Base-by-base conservation (phyloP, 2,113 vertebrate species). In the Prionailurus viverrinus region DNA sequence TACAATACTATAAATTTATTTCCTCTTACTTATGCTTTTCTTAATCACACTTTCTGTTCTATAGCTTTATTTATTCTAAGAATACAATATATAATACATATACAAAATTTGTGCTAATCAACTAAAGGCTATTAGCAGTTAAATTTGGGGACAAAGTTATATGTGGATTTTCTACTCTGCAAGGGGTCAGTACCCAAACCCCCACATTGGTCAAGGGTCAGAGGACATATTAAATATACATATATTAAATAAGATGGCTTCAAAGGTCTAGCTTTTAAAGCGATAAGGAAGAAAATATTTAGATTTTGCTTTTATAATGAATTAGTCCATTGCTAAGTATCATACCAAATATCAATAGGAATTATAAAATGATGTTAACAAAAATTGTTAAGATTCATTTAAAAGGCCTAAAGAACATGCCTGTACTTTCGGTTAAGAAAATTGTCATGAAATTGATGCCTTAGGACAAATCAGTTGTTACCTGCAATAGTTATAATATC, bases 381-480 rank as follows among this genome's bases (percentile, higher is more conserved):
- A 53, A 91, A 45, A 58, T 31, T 53, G 5, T 66, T 79, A 88
- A 66, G 4, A 48, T 2, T 79, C 23, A 71, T 71, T 82, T 89
- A 61, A 74, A 81, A 95, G 31, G 4, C 27, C 18, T 61, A 81
- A 92, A 19, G 61, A 69, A 65, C 41, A 71, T 41, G 58, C 27
- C 51, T 25, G 12, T 65, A 84, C 85, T 27, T 94, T 90, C 27
- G 31, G 74, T 94, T 89, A 86, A 55, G 58, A 96, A 96, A 68
- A 18, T 31, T 85, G 74, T 21, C 33, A 45, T 73, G 65, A 93
- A 82, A 31, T 39, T 91, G 41, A 92, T 41, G 61, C 88, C 65
- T 78, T 66, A 89, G 18, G 53, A 61, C 16, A 95, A 96, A 89
- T 85, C 29, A 69, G 65, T 15, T 68, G 48, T 55, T 85, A 61